phyloP scores from a whole-genome alignment of 2,888 invertebrate species.

The Colostygia pectinataria region DNA sequence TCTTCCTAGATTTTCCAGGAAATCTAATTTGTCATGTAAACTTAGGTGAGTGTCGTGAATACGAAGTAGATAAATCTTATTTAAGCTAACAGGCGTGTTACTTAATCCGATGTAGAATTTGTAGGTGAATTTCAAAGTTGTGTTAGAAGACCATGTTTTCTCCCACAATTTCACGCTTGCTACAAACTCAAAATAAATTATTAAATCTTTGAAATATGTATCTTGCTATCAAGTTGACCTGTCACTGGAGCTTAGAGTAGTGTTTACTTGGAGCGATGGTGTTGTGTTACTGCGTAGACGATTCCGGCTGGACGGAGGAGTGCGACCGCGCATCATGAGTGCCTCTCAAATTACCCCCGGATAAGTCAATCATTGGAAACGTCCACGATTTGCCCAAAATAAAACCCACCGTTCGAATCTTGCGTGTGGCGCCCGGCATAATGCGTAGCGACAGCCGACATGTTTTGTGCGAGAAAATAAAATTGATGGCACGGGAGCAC shows the following conservation, averaged over 20 bases:
- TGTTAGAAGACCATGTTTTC: slow-evolving; percentile 23
- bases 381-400: slow-evolving; percentile 77
- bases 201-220: slow-evolving; percentile 46
- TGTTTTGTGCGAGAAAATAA: slow-evolving; percentile 83
- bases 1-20: slow-evolving; percentile 20
- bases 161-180: slow-evolving; percentile 36
- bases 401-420: slow-evolving; percentile 74
- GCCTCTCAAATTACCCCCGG: slow-evolving; percentile 81
- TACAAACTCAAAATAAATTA: slow-evolving; percentile 34
- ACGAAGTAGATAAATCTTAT: slow-evolving; percentile 23
- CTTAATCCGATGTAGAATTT: slow-evolving; percentile 33
- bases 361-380: slow-evolving; percentile 82
- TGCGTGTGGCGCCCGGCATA: slow-evolving; percentile 77
- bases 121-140: slow-evolving; percentile 30
- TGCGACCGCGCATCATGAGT: slow-evolving; percentile 58
- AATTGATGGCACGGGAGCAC: slow-evolving; percentile 76
- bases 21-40: slow-evolving; percentile 24
- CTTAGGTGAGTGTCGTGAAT: slow-evolving; percentile 16
- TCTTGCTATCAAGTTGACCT: slow-evolving; percentile 56
- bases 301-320: slow-evolving; percentile 37
- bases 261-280: slow-evolving; percentile 55
- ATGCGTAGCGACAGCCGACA: slow-evolving; percentile 81
- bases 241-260: slow-evolving; percentile 57
- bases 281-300: slow-evolving; percentile 56
- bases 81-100: slow-evolving; percentile 23